Evolutionary conservation across 2,888 invertebrate species (phyloP), one percentile per base, ranked within the genome.

Genomic region (Oscheius onirici): DNA sequence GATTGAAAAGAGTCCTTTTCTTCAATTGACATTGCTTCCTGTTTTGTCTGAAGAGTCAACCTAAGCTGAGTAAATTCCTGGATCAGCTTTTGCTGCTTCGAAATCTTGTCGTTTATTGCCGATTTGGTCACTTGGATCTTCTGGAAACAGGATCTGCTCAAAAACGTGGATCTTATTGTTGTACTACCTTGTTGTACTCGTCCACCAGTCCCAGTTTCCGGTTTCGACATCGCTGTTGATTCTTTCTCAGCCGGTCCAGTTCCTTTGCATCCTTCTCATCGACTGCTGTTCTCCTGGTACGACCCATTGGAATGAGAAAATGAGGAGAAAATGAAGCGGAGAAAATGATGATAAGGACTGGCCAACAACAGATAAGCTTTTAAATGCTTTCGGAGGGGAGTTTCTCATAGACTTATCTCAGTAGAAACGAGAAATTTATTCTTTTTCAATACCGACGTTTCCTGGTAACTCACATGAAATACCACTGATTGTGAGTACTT

Each of bases 221-320:
- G 20, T 58, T 41, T n/a, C 58, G 40, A n/a, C 58, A 58, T 40
- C 58, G 40, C 41, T 58, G 58, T 22, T 58, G 58, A 20, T 58
- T 58, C 17, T 17, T 40, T 20, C 58, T 40, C 58, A 58, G 43
- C 11, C 58, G n/a, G 6, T 58, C 58, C n/a, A 58, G 20, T 13
- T 58, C 58, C 24, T 11, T 58, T 15, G 58, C 58, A 3, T 58
- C 58, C 20, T 58, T 58, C 20, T n/a, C 58, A n/a, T 43, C 13
- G 17, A 20, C 17, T 20, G 58, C 41, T 2, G n/a, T n/a, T 41
- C 58, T 40, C 17, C 58, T 8, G 11, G 20, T 58, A 6, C 58
- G n/a, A 20, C 58, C 58, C 58, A 58, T 58, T 13, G n/a, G n/a
- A 17, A 13, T 20, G 20, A 46, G 20, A 46, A 46, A 46, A 46